Conservation (phyloP, 2,888 invertebrate genomes). For the Azorinus chamasolen region DNA sequence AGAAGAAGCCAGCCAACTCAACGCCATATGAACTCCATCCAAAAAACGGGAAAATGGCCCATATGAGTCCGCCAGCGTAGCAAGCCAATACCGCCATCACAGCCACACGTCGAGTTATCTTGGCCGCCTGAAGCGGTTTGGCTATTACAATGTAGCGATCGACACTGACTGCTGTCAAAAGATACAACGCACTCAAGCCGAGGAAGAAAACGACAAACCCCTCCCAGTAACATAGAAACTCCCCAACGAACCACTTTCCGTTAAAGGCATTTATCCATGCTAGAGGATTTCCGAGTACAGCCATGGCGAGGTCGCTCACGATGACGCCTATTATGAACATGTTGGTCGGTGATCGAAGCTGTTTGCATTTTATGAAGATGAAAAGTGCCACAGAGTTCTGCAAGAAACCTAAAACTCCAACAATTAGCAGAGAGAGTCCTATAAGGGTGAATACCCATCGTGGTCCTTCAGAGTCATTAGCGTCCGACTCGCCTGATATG, state of each 20-base stretch:
- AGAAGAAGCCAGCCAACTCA: conserved; percentile 74
- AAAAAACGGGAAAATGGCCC: conserved; percentile 76
- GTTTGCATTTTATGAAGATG: conserved; percentile 70
- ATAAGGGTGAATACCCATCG: conserved; percentile 32
- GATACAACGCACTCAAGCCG: conserved; percentile 75
- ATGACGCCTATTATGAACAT: conserved; percentile 75
- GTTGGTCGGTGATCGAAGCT: conserved; percentile 76
- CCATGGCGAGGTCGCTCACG: conserved; percentile 73
- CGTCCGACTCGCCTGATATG: no score
- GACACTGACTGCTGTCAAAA: conserved; percentile 76
- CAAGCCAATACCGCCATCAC: conserved; percentile 55
- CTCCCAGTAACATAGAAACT: conserved; percentile 70
- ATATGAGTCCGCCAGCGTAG: conserved; percentile 69
- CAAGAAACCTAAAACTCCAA: conserved; percentile 60
- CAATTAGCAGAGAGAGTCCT: conserved; percentile 43
- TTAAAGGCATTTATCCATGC: conserved; percentile 63
- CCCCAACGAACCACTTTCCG: conserved; percentile 66
- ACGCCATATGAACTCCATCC: conserved; percentile 79
- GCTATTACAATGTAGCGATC: conserved; percentile 81
- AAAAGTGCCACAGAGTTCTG: conserved; percentile 66
- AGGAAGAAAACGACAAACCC: conserved; percentile 78
- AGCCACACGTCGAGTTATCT: conserved; percentile 72
- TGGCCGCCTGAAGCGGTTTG: conserved; percentile 67
- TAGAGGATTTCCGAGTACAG: conserved; percentile 62
- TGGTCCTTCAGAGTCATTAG: conserved; percentile 4